Evolutionary conservation across 2,797 vertebrate species (phyloP).

Genomic region (Sphaeramia orbicularis): DNA sequence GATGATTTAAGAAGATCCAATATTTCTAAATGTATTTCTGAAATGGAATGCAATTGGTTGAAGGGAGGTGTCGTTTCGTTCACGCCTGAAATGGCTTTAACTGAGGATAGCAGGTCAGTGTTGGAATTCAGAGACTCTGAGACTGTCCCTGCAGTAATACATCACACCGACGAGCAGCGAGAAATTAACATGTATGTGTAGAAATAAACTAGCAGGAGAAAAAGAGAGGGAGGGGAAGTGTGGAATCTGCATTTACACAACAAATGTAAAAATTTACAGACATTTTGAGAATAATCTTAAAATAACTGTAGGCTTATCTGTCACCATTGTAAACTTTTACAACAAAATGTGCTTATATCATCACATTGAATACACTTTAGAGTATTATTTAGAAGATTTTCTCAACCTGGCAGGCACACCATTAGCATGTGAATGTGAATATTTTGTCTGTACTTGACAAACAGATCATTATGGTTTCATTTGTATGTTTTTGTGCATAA

Average conservation of each 20-base stretch:
- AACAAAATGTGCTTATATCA: no score
- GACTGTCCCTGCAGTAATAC: conserved; percentile 25
- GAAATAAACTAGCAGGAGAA: conserved; percentile 6
- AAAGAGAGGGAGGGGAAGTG: not conserved
- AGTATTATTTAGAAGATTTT: no score
- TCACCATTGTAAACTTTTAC: no score
- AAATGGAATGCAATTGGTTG: not conserved
- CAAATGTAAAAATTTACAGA: not conserved
- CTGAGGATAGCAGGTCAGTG: conserved; percentile 10
- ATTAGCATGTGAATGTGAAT: no score
- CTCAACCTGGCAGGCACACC: no score
- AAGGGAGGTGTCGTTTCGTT: not conserved
- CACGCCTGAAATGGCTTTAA: conserved; percentile 17
- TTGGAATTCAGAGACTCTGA: conserved; percentile 42
- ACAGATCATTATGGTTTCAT: no score
- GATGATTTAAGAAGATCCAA: no score
- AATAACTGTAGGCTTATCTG: no score
- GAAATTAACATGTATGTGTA: conserved; percentile 8
- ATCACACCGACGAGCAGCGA: conserved; percentile 22
- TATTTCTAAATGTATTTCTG: not conserved
- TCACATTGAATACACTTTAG: no score
- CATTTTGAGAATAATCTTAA: no score
- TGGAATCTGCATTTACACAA: conserved; percentile 1
- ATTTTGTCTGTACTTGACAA: no score
- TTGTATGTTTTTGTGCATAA: no score